A percentile compares a stretch with the other conserved stretches of the same genome.
Evolutionary conservation across 2,888 invertebrate species (phyloP).

Genomic region (Ophion ellenae): DNA sequence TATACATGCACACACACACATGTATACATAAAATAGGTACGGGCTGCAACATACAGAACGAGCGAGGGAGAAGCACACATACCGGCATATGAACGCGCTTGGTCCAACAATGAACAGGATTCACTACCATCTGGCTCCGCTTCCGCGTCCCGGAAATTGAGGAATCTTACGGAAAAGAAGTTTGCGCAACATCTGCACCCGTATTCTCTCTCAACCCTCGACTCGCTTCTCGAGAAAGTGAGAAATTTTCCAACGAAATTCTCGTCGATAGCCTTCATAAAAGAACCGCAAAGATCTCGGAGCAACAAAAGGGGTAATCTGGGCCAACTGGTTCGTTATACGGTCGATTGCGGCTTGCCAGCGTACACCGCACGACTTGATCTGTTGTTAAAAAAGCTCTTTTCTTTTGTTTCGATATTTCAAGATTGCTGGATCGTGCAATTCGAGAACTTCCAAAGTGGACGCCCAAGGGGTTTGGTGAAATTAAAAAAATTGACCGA

Average conservation of each 20-base stretch:
- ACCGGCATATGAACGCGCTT: constrained; percentile 4
- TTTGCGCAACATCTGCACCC: constrained; percentile 47
- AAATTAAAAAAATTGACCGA: too few species aligned
- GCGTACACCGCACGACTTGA: too few species aligned
- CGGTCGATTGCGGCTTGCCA: too few species aligned
- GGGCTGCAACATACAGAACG: neutral
- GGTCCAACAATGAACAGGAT: constrained; percentile 61
- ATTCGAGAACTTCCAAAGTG: too few species aligned
- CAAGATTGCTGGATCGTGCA: too few species aligned
- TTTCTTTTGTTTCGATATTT: too few species aligned
- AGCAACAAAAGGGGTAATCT: neutral
- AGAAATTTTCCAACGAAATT: constrained; percentile 23
- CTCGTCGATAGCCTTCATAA: neutral
- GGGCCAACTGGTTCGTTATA: too few species aligned
- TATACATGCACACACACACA: too few species aligned
- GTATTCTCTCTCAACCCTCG: neutral
- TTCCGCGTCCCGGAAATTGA: constrained; percentile 61
- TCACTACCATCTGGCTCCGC: constrained; percentile 59
- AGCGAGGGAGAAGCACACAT: neutral
- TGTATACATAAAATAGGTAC: too few species aligned
- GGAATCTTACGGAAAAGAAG: constrained; percentile 54
- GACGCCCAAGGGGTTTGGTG: too few species aligned
- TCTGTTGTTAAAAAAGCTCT: neutral
- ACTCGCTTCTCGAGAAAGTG: constrained; percentile 1
- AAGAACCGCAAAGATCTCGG: neutral